phyloP scores from a whole-genome alignment of 2,888 invertebrate genomes.

The Melanophora roralis region DNA sequence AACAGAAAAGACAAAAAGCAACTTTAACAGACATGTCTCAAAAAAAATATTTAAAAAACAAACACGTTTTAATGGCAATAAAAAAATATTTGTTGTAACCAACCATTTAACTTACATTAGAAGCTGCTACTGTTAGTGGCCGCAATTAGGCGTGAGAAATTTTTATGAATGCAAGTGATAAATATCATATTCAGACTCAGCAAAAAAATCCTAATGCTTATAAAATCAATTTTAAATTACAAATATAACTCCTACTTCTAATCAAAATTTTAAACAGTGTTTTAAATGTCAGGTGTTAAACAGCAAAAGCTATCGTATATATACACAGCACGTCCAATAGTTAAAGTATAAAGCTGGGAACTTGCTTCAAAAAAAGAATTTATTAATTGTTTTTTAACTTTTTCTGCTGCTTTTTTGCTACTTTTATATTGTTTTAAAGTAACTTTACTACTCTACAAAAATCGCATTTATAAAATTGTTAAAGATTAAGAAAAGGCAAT shows the following conservation, averaged over 20 bases:
- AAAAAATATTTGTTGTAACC: constrained; percentile 37
- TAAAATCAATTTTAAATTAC: constrained; percentile 2
- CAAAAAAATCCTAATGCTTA: not conserved
- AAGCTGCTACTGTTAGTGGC: constrained; percentile 23
- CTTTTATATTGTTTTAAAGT: too few relatives aligned
- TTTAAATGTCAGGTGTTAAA: too few relatives aligned
- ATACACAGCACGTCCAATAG: too few relatives aligned
- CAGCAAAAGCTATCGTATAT: too few relatives aligned
- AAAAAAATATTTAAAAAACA: constrained; percentile 40
- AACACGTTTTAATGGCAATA: constrained; percentile 51
- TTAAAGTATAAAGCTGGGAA: too few relatives aligned
- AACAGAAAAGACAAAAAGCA: not conserved
- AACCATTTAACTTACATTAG: not conserved
- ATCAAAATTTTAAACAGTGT: not conserved
- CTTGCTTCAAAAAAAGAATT: too few relatives aligned
- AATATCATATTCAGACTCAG: constrained; percentile 40
- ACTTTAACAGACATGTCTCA: constrained; percentile 37
- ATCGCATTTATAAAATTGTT: too few relatives aligned
- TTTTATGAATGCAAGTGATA: constrained; percentile 38
- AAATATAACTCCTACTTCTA: not conserved
- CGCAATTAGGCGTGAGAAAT: constrained; percentile 53
- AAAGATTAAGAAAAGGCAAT: too few relatives aligned
- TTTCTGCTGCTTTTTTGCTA: too few relatives aligned
- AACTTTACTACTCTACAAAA: too few relatives aligned
- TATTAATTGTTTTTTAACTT: too few relatives aligned